Conservation (phyloP, 2,888 invertebrate species). For the Synergus gifuensis region DNA sequence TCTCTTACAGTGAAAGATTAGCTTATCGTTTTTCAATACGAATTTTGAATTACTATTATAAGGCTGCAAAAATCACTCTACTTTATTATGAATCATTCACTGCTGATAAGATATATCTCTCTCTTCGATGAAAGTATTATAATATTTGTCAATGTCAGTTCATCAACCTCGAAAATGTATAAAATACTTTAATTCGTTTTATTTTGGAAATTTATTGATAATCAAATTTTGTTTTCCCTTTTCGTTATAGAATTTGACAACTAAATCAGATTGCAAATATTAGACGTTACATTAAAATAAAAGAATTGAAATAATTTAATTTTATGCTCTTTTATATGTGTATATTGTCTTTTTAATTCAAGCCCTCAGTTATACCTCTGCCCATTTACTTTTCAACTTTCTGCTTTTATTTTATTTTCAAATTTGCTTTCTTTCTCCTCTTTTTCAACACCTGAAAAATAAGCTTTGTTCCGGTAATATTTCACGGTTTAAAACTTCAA, state of each 20-base stretch:
- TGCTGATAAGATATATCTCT: not conserved
- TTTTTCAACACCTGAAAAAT: not conserved
- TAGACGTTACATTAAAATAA: too few species aligned
- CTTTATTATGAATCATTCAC: not conserved
- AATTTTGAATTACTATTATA: not conserved
- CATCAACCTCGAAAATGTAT: not conserved
- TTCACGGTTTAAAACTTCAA: too few species aligned
- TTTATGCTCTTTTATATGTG: not conserved
- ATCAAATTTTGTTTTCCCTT: too few species aligned
- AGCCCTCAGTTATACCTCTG: not conserved
- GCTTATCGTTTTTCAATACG: not conserved
- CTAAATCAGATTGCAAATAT: too few species aligned
- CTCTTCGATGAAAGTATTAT: not conserved
- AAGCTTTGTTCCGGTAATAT: not conserved
- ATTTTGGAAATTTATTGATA: too few species aligned
- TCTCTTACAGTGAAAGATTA: not conserved
- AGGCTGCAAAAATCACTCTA: too few species aligned
- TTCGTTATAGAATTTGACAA: too few species aligned
- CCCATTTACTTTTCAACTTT: not conserved
- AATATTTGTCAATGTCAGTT: not conserved
- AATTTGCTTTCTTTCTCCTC: not conserved
- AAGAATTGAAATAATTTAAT: too few species aligned
- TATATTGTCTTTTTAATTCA: not conserved
- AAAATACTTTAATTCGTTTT: too few species aligned
- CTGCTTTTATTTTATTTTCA: not conserved